Conservation (phyloP, 2,888 invertebrate genomes). For the Theretra japonica region DNA sequence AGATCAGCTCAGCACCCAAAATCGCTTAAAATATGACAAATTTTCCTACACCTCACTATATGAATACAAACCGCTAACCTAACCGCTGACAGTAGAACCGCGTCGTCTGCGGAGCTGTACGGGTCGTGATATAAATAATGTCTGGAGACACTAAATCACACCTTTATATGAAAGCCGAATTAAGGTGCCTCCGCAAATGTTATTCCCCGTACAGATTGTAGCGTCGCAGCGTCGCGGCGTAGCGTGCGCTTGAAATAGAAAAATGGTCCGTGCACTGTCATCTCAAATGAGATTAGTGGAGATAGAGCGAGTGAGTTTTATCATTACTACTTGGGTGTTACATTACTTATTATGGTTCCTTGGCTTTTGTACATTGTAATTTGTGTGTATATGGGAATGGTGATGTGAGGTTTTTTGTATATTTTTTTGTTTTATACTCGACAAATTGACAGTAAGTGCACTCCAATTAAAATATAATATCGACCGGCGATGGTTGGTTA, state of each 20-base stretch:
- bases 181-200: conserved; percentile 38
- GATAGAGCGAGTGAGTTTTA: background rate
- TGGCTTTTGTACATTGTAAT: too few relatives aligned
- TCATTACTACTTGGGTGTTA: background rate
- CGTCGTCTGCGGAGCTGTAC: background rate
- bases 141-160: conserved; percentile 57
- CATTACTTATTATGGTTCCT: too few relatives aligned
- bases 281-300: background rate
- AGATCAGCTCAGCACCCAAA: too few relatives aligned
- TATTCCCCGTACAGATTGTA: conserved; percentile 24
- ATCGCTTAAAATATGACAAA: too few relatives aligned
- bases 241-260: conserved; percentile 6
- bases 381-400: too few relatives aligned
- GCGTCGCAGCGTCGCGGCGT: background rate
- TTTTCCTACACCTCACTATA: too few relatives aligned
- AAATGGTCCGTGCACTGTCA: conserved; percentile 4
- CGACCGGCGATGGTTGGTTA: too few relatives aligned
- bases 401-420: too few relatives aligned
- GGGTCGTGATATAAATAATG: conserved; percentile 51
- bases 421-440: too few relatives aligned
- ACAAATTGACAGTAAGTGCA: too few relatives aligned
- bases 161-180: conserved; percentile 58
- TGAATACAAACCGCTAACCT: background rate
- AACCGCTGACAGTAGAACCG: conserved; percentile 21
- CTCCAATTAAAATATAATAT: too few relatives aligned